phyloP scores from a whole-genome alignment of 92 coral and sea anemone species.

The Porites cylindrica region DNA sequence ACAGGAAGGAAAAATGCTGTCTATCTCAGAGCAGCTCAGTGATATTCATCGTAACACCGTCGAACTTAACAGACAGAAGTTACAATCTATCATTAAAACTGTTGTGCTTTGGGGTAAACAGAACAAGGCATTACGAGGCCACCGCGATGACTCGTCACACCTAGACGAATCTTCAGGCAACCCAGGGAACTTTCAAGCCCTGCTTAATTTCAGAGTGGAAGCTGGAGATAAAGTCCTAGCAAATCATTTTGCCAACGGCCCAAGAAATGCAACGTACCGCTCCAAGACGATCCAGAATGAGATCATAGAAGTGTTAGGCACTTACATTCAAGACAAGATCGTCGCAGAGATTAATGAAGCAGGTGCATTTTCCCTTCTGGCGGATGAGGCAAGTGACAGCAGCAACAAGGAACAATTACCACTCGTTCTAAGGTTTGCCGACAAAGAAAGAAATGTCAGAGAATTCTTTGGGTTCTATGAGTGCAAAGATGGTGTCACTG shows the following conservation, averaged over 20 bases:
- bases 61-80: slow-evolving; percentile 64
- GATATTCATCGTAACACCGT: slow-evolving; percentile 52
- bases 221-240: slow-evolving; percentile 65
- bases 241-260: slow-evolving; percentile 59
- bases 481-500: slow-evolving; percentile 62
- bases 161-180: slow-evolving; percentile 54
- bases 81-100: slow-evolving; percentile 68
- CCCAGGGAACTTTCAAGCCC: slow-evolving; percentile 80
- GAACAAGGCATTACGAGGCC: slow-evolving; percentile 72
- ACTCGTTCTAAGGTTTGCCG: slow-evolving; percentile 70
- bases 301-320: slow-evolving; percentile 59
- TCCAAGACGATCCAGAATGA: slow-evolving; percentile 66
- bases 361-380: slow-evolving; percentile 63
- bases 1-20: slow-evolving; percentile 44
- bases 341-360: slow-evolving; percentile 61
- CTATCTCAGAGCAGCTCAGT: slow-evolving; percentile 57
- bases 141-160: slow-evolving; percentile 76
- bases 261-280: slow-evolving; percentile 65
- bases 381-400: slow-evolving; percentile 72
- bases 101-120: slow-evolving; percentile 74
- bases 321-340: slow-evolving; percentile 57
- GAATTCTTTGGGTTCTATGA: slow-evolving; percentile 67
- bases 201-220: slow-evolving; percentile 72
- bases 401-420: slow-evolving; percentile 68
- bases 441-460: slow-evolving; percentile 72